Evolutionary conservation across 1,140 invertebrate genomes (phyloP).

Genomic region (Caenorhabditis latens): DNA sequence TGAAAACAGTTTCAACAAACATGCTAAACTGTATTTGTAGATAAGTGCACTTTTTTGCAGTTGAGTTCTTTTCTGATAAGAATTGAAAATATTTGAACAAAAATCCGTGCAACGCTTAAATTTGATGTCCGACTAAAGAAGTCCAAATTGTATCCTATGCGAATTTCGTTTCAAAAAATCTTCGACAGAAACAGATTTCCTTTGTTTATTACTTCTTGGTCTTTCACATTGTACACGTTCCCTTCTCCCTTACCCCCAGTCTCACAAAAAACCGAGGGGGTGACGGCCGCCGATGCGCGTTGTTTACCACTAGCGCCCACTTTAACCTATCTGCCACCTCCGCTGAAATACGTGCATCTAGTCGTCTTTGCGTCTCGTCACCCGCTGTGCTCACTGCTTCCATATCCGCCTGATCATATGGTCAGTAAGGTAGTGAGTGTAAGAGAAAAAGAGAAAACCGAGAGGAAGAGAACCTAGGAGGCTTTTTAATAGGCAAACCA

Average conservation of each 20-base stretch:
- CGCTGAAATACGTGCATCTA: not conserved
- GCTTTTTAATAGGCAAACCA: slow-evolving; percentile 4
- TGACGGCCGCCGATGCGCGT: slow-evolving; percentile 18
- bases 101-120: too few relatives aligned
- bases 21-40: too few relatives aligned
- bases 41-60: too few relatives aligned
- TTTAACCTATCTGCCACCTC: slow-evolving; percentile 54
- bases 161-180: not conserved
- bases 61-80: too few relatives aligned
- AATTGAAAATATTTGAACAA: too few relatives aligned
- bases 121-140: too few relatives aligned
- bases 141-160: too few relatives aligned
- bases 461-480: not conserved
- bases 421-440: not conserved
- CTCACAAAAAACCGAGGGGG: not conserved
- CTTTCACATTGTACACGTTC: slow-evolving; percentile 18
- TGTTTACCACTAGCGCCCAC: slow-evolving; percentile 51
- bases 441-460: not conserved
- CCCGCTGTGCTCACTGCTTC: not conserved
- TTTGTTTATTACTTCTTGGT: not conserved
- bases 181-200: not conserved
- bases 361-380: slow-evolving; percentile 37
- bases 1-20: too few relatives aligned
- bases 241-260: slow-evolving; percentile 6
- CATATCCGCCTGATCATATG: slow-evolving; percentile 50